Evolutionary conservation across 2,113 vertebrate species (phyloP).

Genomic region (Pangasianodon gigas): DNA sequence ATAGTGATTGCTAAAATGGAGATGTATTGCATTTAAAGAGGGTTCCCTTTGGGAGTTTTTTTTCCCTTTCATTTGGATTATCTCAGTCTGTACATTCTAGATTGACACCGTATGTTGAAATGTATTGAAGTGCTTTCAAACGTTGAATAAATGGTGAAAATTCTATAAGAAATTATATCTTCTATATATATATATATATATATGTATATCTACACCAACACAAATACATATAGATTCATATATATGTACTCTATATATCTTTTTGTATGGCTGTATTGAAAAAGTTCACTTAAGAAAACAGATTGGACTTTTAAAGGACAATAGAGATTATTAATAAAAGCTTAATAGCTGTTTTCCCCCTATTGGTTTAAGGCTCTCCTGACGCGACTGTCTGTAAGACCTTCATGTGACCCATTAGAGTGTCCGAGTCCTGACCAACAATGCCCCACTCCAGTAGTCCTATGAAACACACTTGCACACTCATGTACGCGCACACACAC

Average conservation of each 20-base stretch:
- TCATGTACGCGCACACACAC: slow-evolving; percentile 28
- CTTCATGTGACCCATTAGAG: slow-evolving; percentile 49
- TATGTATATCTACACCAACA: slow-evolving; percentile 79
- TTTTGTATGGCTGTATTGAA: slow-evolving; percentile 82
- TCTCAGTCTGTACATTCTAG: slow-evolving; percentile 60
- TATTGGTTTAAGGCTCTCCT: slow-evolving; percentile 77
- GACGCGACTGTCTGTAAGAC: slow-evolving; percentile 51
- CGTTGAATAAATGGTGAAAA: slow-evolving; percentile 77
- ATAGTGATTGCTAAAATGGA: slow-evolving; percentile 65
- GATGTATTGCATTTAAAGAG: slow-evolving; percentile 73
- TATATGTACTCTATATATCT: slow-evolving; percentile 73
- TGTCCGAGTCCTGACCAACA: slow-evolving; percentile 46
- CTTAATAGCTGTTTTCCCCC: slow-evolving; percentile 62
- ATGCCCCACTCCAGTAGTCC: slow-evolving; percentile 16
- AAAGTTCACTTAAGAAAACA: slow-evolving; percentile 77
- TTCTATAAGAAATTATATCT: slow-evolving; percentile 84
- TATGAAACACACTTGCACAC: neutral
- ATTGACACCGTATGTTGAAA: slow-evolving; percentile 67
- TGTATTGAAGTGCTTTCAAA: slow-evolving; percentile 74
- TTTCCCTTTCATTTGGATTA: slow-evolving; percentile 62
- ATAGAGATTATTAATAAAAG: slow-evolving; percentile 69
- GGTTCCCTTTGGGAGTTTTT: slow-evolving; percentile 71
- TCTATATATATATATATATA: slow-evolving; percentile 74
- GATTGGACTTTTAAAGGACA: slow-evolving; percentile 75
- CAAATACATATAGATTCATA: slow-evolving; percentile 74